A percentile compares a stretch with the other conserved stretches of the same genome.
Conservation (phyloP, 2,888 invertebrate genomes). For the Arenicola marina region DNA sequence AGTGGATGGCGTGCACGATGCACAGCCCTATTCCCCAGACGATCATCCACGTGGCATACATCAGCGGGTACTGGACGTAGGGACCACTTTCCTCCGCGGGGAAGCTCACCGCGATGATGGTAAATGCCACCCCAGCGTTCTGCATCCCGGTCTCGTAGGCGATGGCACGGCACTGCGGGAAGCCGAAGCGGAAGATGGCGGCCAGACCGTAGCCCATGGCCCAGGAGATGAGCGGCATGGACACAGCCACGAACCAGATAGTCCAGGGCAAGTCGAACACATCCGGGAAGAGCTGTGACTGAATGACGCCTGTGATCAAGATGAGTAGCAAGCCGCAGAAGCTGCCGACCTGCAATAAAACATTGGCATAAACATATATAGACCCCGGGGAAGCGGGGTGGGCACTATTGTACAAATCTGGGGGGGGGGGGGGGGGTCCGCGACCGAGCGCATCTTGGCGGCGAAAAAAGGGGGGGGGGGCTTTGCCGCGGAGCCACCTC, state of each 20-base stretch:
- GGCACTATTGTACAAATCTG: too few relatives aligned
- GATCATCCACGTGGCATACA: constrained; percentile 9
- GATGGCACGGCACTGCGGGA: too few relatives aligned
- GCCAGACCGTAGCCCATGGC: constrained; percentile 42
- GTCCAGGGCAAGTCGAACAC: constrained; percentile 40
- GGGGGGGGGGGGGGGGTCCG: too few relatives aligned
- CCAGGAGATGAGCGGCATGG: constrained; percentile 45
- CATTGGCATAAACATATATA: too few relatives aligned
- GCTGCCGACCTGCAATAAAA: constrained; percentile 53
- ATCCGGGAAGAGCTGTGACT: constrained; percentile 46
- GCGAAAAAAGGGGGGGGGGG: too few relatives aligned
- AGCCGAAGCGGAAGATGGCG: constrained; percentile 36
- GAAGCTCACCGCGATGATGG: constrained; percentile 45
- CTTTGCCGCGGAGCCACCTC: too few relatives aligned
- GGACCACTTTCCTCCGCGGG: constrained; percentile 15
- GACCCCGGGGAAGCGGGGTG: too few relatives aligned
- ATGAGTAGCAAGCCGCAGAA: constrained; percentile 44
- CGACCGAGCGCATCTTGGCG: too few relatives aligned
- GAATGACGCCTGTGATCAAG: constrained; percentile 43
- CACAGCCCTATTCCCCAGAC: not conserved
- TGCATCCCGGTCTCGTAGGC: constrained; percentile 52
- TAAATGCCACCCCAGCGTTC: constrained; percentile 52
- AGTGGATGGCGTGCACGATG: not conserved
- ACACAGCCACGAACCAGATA: constrained; percentile 39
- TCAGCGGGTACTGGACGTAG: constrained; percentile 1